A percentile compares a stretch with the other conserved stretches of the same genome.
Evolutionary conservation across 2,888 invertebrate genomes (phyloP).

Genomic region (Epinotia brunnichana): DNA sequence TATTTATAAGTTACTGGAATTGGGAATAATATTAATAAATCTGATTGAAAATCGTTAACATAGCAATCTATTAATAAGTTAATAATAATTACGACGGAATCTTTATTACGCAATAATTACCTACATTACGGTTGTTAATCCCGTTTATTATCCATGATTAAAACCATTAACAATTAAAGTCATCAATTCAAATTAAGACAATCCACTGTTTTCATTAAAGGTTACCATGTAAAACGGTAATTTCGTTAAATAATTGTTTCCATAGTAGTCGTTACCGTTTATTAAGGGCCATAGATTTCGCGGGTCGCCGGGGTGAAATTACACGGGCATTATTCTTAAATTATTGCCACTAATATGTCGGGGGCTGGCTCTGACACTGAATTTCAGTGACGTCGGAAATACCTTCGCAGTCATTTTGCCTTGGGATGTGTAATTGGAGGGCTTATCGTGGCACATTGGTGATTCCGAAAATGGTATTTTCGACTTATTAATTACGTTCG

Average conservation of each 20-base stretch:
- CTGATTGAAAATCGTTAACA: neutral
- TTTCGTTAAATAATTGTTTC: conserved; percentile 79
- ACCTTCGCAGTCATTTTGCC: conserved; percentile 30
- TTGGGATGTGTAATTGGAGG: conserved; percentile 26
- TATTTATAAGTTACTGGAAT: no score
- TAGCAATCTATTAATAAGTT: neutral
- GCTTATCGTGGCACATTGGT: conserved; percentile 10
- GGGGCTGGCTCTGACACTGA: conserved; percentile 58
- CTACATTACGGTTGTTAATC: conserved; percentile 2
- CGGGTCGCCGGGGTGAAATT: conserved; percentile 73
- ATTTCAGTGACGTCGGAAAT: conserved; percentile 57
- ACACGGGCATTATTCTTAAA: conserved; percentile 78
- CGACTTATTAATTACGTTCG: no score
- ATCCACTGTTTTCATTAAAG: conserved; percentile 69
- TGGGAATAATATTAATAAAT: neutral
- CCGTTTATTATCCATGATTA: neutral
- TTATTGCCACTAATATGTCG: conserved; percentile 81
- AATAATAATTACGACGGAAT: neutral
- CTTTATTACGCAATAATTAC: conserved; percentile 17
- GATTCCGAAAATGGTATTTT: neutral
- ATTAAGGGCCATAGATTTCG: conserved; percentile 81
- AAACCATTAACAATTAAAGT: conserved; percentile 46
- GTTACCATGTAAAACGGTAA: conserved; percentile 73
- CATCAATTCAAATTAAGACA: conserved; percentile 64
- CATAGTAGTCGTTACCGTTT: conserved; percentile 76